Percentiles rank a stretch among this genome's conserved stretches.
Conservation (phyloP, 2,888 invertebrate genomes). For the Brachypalpus laphriformis region DNA sequence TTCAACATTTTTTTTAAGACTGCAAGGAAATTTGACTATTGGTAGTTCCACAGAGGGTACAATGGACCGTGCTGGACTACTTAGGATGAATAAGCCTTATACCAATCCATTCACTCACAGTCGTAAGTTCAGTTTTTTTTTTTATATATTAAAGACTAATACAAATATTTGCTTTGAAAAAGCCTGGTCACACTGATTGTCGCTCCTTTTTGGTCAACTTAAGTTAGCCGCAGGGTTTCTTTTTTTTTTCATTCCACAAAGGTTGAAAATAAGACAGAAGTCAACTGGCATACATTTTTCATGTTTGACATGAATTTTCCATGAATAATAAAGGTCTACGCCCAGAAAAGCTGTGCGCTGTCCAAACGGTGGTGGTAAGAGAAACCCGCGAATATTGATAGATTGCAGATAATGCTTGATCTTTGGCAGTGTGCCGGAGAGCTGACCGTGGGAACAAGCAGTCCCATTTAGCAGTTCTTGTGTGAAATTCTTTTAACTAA, state of each 20-base stretch:
- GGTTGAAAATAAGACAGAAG: constrained; percentile 61
- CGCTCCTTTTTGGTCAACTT: too few species aligned
- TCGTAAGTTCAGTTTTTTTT: too few species aligned
- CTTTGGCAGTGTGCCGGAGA: constrained; percentile 37
- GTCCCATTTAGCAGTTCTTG: background rate
- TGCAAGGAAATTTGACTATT: too few species aligned
- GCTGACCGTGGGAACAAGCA: constrained; percentile 38
- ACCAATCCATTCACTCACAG: too few species aligned
- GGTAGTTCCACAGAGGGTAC: too few species aligned
- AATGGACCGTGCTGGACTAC: too few species aligned
- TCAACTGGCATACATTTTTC: constrained; percentile 63
- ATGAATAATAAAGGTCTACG: constrained; percentile 40
- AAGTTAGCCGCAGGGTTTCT: too few species aligned
- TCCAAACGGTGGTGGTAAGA: background rate
- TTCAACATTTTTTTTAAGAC: too few species aligned
- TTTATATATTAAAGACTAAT: too few species aligned
- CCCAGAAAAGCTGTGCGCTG: constrained; percentile 15
- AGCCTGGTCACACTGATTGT: too few species aligned
- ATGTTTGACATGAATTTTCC: constrained; percentile 60
- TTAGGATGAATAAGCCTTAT: too few species aligned
- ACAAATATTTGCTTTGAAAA: too few species aligned
- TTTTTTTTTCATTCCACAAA: constrained; percentile 6
- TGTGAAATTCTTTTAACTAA: constrained; percentile 50
- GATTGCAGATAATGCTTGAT: constrained; percentile 49
- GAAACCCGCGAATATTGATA: constrained; percentile 26